A percentile compares a stretch with the other conserved stretches of the same genome.
Evolutionary conservation across 2,113 vertebrate genomes (phyloP).

Genomic region (Urocitellus parryii): DNA sequence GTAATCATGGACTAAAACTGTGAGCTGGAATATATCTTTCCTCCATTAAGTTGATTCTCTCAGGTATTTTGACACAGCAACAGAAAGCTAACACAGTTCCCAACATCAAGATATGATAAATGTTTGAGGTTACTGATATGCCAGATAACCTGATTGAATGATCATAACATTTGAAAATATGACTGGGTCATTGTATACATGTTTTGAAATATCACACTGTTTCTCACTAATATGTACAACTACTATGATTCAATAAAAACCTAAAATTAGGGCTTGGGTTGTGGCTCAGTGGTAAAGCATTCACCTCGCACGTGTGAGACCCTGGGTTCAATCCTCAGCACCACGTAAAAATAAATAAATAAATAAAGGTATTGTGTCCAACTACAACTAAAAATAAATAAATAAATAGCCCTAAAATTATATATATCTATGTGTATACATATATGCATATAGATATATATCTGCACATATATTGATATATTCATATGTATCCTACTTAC

Average conservation of each 20-base stretch:
- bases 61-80: neutral
- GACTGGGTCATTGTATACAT: neutral
- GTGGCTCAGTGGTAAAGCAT: no score
- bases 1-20: neutral
- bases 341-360: no score
- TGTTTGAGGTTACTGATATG: neutral
- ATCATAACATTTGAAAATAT: neutral
- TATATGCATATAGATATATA: no score
- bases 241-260: neutral
- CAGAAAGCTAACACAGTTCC: neutral
- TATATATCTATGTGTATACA: no score
- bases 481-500: neutral
- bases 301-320: no score
- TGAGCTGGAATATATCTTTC: neutral
- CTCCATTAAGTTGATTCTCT: neutral
- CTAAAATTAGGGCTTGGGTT: neutral
- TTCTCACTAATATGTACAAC: neutral
- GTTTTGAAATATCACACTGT: neutral
- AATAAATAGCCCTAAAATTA: no score
- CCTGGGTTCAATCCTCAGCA: no score
- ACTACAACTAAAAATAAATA: no score
- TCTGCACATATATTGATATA: no score
- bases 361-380: no score
- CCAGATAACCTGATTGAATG: neutral
- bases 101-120: neutral